Percentiles rank a stretch among this genome's conserved stretches.
Evolutionary conservation across 1,140 invertebrate genomes (phyloP).

Genomic region (Cotesia glomerata): DNA sequence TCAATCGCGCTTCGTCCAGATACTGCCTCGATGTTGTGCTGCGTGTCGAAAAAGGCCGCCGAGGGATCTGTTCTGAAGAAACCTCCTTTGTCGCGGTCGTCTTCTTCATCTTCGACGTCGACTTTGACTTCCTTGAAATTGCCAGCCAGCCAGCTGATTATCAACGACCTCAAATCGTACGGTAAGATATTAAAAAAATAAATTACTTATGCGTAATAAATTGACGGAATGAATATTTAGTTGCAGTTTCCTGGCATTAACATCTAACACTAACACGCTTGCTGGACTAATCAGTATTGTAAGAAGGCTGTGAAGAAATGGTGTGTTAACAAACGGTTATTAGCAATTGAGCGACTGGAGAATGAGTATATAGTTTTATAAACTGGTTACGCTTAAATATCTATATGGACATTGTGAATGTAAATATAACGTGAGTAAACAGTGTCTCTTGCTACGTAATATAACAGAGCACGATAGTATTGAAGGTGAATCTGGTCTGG

Average conservation of each 20-base stretch:
- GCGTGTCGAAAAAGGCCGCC: conserved; percentile 48
- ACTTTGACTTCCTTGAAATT: conserved; percentile 4
- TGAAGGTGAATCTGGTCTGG: not conserved
- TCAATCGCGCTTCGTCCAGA: conserved; percentile 26
- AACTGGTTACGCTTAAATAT: no score
- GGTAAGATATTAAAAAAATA: not conserved
- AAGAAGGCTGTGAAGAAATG: not conserved
- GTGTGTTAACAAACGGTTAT: not conserved
- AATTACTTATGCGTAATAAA: not conserved
- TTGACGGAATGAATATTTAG: not conserved
- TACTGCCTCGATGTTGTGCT: conserved; percentile 50
- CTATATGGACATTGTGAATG: not conserved
- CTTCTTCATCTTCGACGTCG: conserved; percentile 4
- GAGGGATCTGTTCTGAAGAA: conserved; percentile 24
- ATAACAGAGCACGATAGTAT: not conserved
- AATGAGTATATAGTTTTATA: no score
- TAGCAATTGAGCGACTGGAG: no score
- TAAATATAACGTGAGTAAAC: conserved; percentile 1
- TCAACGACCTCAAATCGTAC: not conserved
- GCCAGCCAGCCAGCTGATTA: not conserved
- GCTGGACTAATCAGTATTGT: not conserved
- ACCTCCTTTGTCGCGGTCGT: conserved; percentile 20
- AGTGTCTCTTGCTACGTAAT: not conserved
- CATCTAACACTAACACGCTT: not conserved
- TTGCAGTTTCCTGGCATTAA: not conserved